Percentiles rank a stretch among this genome's conserved stretches.
These are phyloP conservation scores for Trematocara zebra DNA, from an alignment of 2,113 vertebrate genomes.

Conservation along the genomic window DNA sequence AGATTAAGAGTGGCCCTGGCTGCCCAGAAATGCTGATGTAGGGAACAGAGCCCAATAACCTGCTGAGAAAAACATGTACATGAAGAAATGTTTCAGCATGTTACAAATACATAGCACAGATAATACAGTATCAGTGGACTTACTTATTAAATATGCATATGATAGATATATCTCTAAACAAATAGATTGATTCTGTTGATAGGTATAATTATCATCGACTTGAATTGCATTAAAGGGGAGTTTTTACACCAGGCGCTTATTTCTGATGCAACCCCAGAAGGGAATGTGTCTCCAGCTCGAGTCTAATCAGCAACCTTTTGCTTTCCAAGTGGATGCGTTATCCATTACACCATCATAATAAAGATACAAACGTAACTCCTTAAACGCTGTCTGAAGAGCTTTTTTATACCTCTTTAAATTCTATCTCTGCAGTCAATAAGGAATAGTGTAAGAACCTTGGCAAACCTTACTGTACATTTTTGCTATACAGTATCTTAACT, in stretches of 20 bases:
- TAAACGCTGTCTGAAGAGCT: not conserved
- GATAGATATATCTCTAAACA: not conserved
- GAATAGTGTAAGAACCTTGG: not conserved
- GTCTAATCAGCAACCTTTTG: not conserved
- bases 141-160: accelerated
- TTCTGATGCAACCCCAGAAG: not conserved
- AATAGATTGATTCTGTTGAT: not conserved
- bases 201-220: accelerated
- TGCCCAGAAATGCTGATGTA: conserved; percentile 36
- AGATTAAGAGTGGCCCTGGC: conserved; percentile 22
- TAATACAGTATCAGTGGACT: not conserved
- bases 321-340: not conserved
- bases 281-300: not conserved
- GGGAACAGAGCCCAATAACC: not conserved
- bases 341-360: not conserved
- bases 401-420: not conserved
- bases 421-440: not conserved
- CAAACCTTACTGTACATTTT: not conserved
- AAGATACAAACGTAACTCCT: not conserved
- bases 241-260: not conserved
- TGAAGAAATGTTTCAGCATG: not conserved
- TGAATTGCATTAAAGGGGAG: not conserved
- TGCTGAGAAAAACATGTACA: conserved; percentile 31
- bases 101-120: accelerated
- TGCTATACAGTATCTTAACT: not conserved